These are phyloP conservation scores for Lamprologus speciosus DNA, from an alignment of 2,113 vertebrate genomes.

Conservation along the genomic window DNA sequence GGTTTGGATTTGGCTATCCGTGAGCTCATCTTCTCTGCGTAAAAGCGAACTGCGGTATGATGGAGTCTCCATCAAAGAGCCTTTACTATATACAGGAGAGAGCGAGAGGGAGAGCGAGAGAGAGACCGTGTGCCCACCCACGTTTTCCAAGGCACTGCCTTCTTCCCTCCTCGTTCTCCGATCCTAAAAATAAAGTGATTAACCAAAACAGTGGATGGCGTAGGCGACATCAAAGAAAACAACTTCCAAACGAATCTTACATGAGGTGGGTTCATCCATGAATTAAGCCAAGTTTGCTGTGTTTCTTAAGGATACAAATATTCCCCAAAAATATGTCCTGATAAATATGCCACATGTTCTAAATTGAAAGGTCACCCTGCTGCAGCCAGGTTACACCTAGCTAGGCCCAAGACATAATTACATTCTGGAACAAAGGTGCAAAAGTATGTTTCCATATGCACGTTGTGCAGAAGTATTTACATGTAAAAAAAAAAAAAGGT, in stretches of 20 bases:
- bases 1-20: constrained; percentile 62
- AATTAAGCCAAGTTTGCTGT: neutral
- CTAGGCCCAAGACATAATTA: neutral
- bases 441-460: neutral
- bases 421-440: neutral
- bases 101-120: constrained; percentile 3
- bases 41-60: constrained; percentile 49
- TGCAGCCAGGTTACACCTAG: neutral
- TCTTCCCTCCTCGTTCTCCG: neutral
- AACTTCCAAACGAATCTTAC: neutral
- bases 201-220: neutral
- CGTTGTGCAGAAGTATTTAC: neutral
- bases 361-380: neutral
- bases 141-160: neutral
- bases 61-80: constrained; percentile 59
- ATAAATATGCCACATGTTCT: neutral
- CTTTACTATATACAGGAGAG: constrained; percentile 57
- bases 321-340: neutral
- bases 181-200: constrained; percentile 31
- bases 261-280: neutral
- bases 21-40: constrained; percentile 57
- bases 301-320: neutral
- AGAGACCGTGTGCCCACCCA: constrained; percentile 31
- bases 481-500: neutral
- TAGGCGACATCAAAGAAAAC: neutral